Evolutionary conservation across 1,140 invertebrate genomes (phyloP).

Genomic region (Streblospio benedicti): DNA sequence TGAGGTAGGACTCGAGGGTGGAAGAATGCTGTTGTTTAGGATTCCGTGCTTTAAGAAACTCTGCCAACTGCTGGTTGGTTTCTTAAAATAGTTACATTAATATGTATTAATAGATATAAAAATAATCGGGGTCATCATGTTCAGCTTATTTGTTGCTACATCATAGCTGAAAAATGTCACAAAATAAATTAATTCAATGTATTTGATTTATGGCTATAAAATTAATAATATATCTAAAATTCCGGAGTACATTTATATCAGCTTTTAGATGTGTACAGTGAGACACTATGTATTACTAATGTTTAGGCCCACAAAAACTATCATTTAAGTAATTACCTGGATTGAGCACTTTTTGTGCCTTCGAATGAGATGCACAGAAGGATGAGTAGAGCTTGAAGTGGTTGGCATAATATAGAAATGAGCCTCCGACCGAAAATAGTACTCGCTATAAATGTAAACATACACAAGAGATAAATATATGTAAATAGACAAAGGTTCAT

Average conservation of each 20-base stretch:
- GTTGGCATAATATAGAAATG: slow-evolving; percentile 95
- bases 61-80: slow-evolving; percentile 89
- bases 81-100: slow-evolving; percentile 53
- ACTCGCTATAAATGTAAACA: slow-evolving; percentile 68
- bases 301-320: too few species aligned
- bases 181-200: too few species aligned
- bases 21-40: slow-evolving; percentile 91
- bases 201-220: too few species aligned
- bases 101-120: slow-evolving; percentile 6
- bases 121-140: neutral
- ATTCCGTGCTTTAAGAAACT: slow-evolving; percentile 86
- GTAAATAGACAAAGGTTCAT: too few species aligned
- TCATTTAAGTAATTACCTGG: too few species aligned
- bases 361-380: slow-evolving; percentile 96
- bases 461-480: too few species aligned
- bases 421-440: slow-evolving; percentile 88
- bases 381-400: slow-evolving; percentile 98
- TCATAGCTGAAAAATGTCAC: too few species aligned
- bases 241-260: too few species aligned
- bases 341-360: slow-evolving; percentile 82
- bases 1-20: slow-evolving; percentile 93
- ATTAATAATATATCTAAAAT: too few species aligned
- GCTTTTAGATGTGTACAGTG: too few species aligned
- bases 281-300: too few species aligned
- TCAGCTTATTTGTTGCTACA: neutral